These are phyloP conservation scores for Gari tellinella DNA, from an alignment of 2,888 invertebrate genomes.

Conservation along the genomic window DNA sequence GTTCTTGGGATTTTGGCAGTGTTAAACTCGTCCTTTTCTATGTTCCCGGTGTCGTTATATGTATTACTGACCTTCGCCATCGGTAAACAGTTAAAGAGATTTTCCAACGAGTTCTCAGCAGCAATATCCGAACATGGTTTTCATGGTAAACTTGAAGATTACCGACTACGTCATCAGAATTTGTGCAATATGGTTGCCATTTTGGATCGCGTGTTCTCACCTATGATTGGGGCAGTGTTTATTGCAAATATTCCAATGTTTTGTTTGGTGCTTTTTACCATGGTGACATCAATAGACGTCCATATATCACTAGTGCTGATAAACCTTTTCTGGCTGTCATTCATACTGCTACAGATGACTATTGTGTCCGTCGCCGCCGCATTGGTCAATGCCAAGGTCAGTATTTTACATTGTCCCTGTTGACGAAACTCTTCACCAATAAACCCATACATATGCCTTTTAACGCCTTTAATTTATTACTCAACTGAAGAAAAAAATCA, in stretches of 20 bases:
- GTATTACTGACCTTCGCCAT: slow-evolving; percentile 52
- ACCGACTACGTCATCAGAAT: slow-evolving; percentile 70
- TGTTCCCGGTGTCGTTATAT: slow-evolving; percentile 59
- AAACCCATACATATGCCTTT: too few species aligned
- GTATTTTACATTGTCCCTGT: too few species aligned
- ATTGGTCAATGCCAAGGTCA: slow-evolving; percentile 65
- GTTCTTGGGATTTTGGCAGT: slow-evolving; percentile 46
- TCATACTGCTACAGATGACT: slow-evolving; percentile 60
- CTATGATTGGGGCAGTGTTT: slow-evolving; percentile 58
- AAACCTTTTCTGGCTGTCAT: slow-evolving; percentile 64
- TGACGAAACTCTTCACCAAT: too few species aligned
- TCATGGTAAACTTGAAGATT: slow-evolving; percentile 62
- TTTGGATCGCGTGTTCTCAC: slow-evolving; percentile 56
- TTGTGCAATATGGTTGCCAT: slow-evolving; percentile 55
- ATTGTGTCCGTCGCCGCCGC: slow-evolving; percentile 61
- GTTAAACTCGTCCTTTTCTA: slow-evolving; percentile 50
- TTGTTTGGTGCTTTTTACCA: slow-evolving; percentile 62
- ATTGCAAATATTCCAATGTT: slow-evolving; percentile 62
- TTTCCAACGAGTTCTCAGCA: slow-evolving; percentile 39
- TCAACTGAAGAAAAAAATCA: too few species aligned
- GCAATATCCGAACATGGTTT: slow-evolving; percentile 30
- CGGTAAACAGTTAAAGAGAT: slow-evolving; percentile 43
- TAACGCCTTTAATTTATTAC: too few species aligned
- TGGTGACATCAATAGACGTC: slow-evolving; percentile 53
- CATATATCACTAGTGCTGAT: slow-evolving; percentile 57